phyloP scores from a whole-genome alignment of 2,113 vertebrate species.

The Emydura subglobosa region DNA sequence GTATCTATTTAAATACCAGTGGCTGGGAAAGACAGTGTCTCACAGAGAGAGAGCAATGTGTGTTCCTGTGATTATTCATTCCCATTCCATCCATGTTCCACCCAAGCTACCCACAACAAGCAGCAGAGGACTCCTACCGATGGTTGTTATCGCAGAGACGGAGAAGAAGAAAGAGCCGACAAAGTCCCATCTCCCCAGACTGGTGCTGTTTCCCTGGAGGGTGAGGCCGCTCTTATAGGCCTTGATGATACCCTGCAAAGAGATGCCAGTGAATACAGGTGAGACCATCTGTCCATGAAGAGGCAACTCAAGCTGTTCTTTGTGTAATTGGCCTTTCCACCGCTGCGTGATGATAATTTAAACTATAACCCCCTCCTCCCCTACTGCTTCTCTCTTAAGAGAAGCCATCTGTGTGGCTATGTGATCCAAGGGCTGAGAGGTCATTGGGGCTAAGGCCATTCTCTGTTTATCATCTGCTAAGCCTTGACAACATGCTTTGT shows the following conservation, averaged over 20 bases:
- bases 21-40: background rate
- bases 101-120: fast-evolving
- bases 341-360: background rate
- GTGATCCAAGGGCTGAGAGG: background rate
- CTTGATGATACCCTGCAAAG: constrained; percentile 79
- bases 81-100: background rate
- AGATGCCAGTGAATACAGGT: background rate
- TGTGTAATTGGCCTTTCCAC: fast-evolving
- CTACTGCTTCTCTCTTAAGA: background rate
- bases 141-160: constrained; percentile 91
- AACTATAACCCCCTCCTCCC: background rate
- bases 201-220: constrained; percentile 82
- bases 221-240: constrained; percentile 83
- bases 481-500: background rate
- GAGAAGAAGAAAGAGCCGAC: constrained; percentile 92
- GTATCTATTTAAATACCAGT: background rate
- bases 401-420: background rate
- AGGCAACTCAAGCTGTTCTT: background rate
- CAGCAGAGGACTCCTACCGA: constrained; percentile 80
- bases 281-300: background rate
- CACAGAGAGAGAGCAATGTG: background rate
- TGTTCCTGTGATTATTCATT: background rate
- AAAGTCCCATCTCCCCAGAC: constrained; percentile 89
- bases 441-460: background rate
- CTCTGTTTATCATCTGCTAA: background rate